Evolutionary conservation across 2,797 vertebrate genomes (phyloP), one percentile per base, ranked within the genome.

Genomic region (Pseudochaenichthys georgianus): DNA sequence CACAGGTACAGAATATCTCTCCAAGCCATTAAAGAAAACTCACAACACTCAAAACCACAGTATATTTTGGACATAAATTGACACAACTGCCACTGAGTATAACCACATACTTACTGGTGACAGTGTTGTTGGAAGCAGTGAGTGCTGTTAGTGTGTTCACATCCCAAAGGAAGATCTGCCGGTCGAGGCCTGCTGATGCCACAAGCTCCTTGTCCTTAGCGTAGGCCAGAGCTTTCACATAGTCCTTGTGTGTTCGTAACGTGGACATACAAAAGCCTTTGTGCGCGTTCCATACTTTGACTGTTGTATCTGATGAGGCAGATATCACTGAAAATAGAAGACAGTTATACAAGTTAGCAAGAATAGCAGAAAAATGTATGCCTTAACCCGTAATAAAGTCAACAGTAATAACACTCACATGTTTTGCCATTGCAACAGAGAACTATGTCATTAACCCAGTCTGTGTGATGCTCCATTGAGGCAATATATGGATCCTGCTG

Each of bases 261-360:
- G 98, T 99, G 11, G 98, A 99, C 98, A 99, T 99, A 83, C 98
- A 99, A 94, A 99, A 99, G 11, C 98, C 98, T 92, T 99, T 99
- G 83, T 99, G 98, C 7, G 98, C 98, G 17, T 99, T 99, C 98
- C 98, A 99, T 47, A 99, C 98, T 96, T 99, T 99, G 66, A 99
- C 98, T 46, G 98, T 99, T 2, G 98, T 99, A 82, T 99, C 98
- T 1, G 98, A 99, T 59, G 98, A 99, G 48, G 98, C 98, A 80
- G 98, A 99, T 95, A 99, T 99, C 92, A 99, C 98, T 99, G 86
- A 31, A 89, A 89, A 89, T 43, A 86, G 55, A 76, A 21, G 19
- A 50, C 4, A 16, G 45, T 52, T 63, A 58, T 46, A 45, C 46
- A 4, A 28, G 3, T 13, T 13, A 42, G 28, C 15, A 28, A 75